Evolutionary conservation across 2,888 invertebrate species (phyloP), one percentile per base, ranked within the genome.

Genomic region (Drosophila testacea): DNA sequence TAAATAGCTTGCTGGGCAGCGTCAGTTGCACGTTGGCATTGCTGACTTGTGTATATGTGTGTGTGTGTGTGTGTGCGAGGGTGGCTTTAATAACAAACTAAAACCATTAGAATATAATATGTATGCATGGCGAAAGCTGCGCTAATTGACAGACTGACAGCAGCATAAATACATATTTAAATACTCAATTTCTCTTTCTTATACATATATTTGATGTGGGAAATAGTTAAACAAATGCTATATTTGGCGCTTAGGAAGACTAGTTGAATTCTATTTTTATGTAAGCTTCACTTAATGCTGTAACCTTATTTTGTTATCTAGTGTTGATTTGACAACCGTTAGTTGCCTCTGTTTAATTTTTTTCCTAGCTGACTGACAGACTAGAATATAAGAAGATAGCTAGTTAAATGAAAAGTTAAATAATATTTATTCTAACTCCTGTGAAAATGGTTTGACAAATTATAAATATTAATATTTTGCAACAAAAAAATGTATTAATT

Each of bases 1-100:
- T 82, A 79, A 83, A 83, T 79, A 72, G 79, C 69, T 81, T 64
- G 77, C 63, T 64, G 61, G 73, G 64, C 64, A 62, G 64, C 42
- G 69, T 47, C 68, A 52, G 52, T 47, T 60, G 44, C 56, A 63
- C 75, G 67, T 63, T 67, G 59, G 41, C 39, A 54, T 69, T 42
- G 70, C 47, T 48, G 46, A 41, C 22, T 38, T 50, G 55, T 50
- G 22, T 42, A 2, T 22, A 28, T 48, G 34, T 38, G 39, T 27
- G 41, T 52, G 39, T 56, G 13, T 62, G 48, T 61, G 38, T 47
- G 44, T 66, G 50, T 60, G 57, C 64, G 69, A 79, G 74, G 79
- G 62, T 69, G 66, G 69, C 70, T 75, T 60, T 68, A 75, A 77
- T 67, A 77, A 77, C 72, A 71, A 63, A 56, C 73, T 51, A 55